Evolutionary conservation across 2,888 invertebrate genomes (phyloP), one percentile per base, ranked within the genome.

Genomic region (Adelphocoris suturalis): DNA sequence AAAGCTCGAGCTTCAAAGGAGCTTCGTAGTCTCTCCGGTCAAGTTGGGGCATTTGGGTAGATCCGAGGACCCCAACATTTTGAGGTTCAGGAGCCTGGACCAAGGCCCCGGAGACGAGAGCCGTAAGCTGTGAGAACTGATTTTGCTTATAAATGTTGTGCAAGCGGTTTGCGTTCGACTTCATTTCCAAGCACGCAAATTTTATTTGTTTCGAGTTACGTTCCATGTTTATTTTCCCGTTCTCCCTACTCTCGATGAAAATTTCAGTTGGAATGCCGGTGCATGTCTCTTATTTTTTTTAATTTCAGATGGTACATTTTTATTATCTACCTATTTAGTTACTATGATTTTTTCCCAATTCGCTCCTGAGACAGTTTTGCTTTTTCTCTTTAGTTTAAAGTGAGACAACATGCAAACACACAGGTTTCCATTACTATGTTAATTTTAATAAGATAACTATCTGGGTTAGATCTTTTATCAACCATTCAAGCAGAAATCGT

Each of bases 81-180:
- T 90, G 86, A 89, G 84, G 90, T 92, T 82, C 90, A 91, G 75
- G 86, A 90, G 84, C 68, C 57, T 90, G 12, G 91, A 91, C 75
- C 87, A 76, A 28, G 90, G 57, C 23, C 86, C 86, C 75, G 61
- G 68, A 68, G 89, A 57, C 55, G 52, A 48, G 28, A 80, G 82
- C 81, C 91, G 92, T 92, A 92, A 92, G 92, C 92, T 92, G 92
- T 92, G 92, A 92, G 92, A 92, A 92, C 90, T 91, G 86, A 89
- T 90, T 91, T 91, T 91, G 92, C 92, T 92, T 92, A 90, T 92
- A 90, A 86, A 90, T 92, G 92, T 91, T 90, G 90, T 91, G 92
- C 92, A 92, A 91, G 92, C 92, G 90, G 27, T 48, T 84, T 86
- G 78, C 37, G 76, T 88, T 88, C 88, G 47, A 47, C 12, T 37